These are phyloP conservation scores for Poecilia gillii DNA, from an alignment of 2,797 vertebrate genomes.

Conservation along the genomic window DNA sequence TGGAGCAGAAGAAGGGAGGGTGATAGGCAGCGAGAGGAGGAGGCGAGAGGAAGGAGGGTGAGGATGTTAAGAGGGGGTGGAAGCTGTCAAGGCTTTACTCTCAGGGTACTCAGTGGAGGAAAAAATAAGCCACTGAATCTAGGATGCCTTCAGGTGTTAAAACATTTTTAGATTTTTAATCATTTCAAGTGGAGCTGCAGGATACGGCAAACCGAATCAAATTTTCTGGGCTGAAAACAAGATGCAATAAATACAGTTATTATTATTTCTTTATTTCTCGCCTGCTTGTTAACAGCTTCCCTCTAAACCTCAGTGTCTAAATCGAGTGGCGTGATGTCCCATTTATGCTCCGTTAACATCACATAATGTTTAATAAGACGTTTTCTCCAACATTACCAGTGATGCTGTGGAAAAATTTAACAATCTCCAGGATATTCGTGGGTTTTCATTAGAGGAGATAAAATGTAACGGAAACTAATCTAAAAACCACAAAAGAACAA, in stretches of 20 bases:
- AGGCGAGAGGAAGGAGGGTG: slow-evolving; percentile 25
- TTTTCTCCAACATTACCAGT: slow-evolving; percentile 35
- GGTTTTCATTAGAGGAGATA: slow-evolving; percentile 48
- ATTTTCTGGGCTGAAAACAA: slow-evolving; percentile 67
- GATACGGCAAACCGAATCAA: slow-evolving; percentile 77
- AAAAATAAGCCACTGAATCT: slow-evolving; percentile 82
- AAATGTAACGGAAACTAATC: slow-evolving; percentile 47
- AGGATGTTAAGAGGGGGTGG: slow-evolving; percentile 70
- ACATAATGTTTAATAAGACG: slow-evolving; percentile 57
- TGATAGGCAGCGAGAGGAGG: slow-evolving; percentile 9
- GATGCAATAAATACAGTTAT: slow-evolving; percentile 64
- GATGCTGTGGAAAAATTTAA: slow-evolving; percentile 48
- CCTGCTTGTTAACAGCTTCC: slow-evolving; percentile 43
- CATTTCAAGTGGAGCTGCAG: slow-evolving; percentile 82
- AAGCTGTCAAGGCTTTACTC: slow-evolving; percentile 82
- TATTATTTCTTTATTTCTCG: slow-evolving; percentile 26
- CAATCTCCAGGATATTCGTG: slow-evolving; percentile 30
- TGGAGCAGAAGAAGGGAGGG: slow-evolving; percentile 63
- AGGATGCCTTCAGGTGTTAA: slow-evolving; percentile 85
- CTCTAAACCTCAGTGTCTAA: slow-evolving; percentile 41
- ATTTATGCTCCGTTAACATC: slow-evolving; percentile 49
- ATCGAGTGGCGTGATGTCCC: slow-evolving; percentile 49
- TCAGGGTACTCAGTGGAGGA: slow-evolving; percentile 75
- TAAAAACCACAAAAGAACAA: slow-evolving; percentile 57
- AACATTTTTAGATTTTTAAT: slow-evolving; percentile 89